Evolutionary conservation across 2,888 invertebrate genomes (phyloP), one percentile per base, ranked within the genome.

Genomic region (Apoda limacodes): DNA sequence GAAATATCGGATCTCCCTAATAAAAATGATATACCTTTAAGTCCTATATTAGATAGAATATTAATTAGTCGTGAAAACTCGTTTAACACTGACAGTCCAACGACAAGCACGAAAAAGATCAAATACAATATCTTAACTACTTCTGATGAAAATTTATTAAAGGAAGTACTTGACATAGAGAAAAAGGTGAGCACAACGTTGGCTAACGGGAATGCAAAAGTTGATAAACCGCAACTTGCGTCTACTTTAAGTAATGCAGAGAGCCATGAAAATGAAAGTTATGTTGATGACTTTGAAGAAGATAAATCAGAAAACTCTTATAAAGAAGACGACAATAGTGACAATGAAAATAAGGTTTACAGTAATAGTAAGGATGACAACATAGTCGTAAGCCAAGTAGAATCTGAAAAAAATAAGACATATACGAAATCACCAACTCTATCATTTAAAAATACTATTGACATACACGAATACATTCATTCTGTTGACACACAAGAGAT

Each of bases 261-360:
- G 21, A 61, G 41, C 13, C 37, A 56, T 40, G 60, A 67, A 24
- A 78, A 56, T 40, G 60, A 67, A 24, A 78, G 68, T 32, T 81
- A 81, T 40, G 66, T 45, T 28, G 81, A 82, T 45, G 81, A 82
- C 48, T 82, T 82, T 45, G 81, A 81, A 46, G 72, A 69, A 28
- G 71, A 71, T n/a, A 69, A 66, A 40, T 61, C 70, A 3, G 60
- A 63, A 15, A 40, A 41, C n/a, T 55, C 58, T 9, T 42, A 31
- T 19, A 40, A 32, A 23, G 30, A 38, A 10, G 23, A 33, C 2
- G 42, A 41, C 10, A 31, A 29, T 31, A 37, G 42, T 13, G 30
- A 32, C 21, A 34, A 30, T 30, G 25, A 37, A 6, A 14, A 14
- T 22, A 31, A 33, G 30, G 19, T 30, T 5, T 22, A 34, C 17